Evolutionary conservation across 1,140 invertebrate species (phyloP), one percentile per base, ranked within the genome.

Genomic region (Papilio machaon): DNA sequence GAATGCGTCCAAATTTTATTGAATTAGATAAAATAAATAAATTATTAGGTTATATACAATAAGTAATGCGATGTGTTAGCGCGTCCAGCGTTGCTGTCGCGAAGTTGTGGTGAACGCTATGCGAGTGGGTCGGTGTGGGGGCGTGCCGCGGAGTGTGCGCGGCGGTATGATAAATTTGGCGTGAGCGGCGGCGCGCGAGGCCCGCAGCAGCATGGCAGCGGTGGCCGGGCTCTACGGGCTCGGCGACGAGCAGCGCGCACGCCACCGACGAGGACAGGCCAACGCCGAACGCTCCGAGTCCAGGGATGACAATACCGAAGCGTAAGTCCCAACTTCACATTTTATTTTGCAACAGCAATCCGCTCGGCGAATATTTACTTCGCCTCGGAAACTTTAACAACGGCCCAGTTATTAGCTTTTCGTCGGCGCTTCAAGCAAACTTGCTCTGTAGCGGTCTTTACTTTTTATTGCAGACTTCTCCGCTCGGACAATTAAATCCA

Each of bases 271-370:
- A 52, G 92, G 92, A 19, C 92, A 93, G 79, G 88, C 88, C 84
- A 91, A 92, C 83, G 90, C 92, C 60, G 92, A 94, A 81, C 91
- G 92, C 86, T 94, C 92, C 82, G 93, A 94, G 83, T 94, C 93
- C 81, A 86, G 93, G 52, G 93, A 94, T 84, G 93, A 94, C 87
- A 94, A 94, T 87, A 94, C 93, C 64, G 93, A 94, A 82, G 92
- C 92, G 92, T 94, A 80, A 94, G 92, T 94, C 74, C 35, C 17
- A 54, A 30, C 23, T 54, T 54, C 2, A 54, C 11, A 77, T 54
- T 54, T 77, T 77, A 30, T 58, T 54, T 58, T 77, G 30, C 75
- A 77, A 2, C 74, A 19, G 23, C 74, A 46, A 46, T 17, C 43
- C 43, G n/a, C 46, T 49, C 19, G 19, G 35, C 11, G 64, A 70